Percentiles rank a stretch among this genome's conserved stretches.
Evolutionary conservation across 2,888 invertebrate genomes (phyloP).

Genomic region (Cyrtodaria siliqua): DNA sequence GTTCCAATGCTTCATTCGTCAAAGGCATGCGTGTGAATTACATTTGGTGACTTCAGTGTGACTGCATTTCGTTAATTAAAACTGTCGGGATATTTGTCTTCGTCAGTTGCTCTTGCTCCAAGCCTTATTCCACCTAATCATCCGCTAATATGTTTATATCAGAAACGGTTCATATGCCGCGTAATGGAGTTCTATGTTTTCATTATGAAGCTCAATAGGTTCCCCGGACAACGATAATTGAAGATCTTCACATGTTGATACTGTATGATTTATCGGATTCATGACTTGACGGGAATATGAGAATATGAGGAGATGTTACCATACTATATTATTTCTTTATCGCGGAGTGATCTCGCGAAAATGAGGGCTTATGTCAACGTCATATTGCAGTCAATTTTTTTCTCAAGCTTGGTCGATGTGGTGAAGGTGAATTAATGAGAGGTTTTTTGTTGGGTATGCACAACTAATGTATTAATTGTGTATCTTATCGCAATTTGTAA

Average conservation of each 20-base stretch:
- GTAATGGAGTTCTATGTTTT: constrained; percentile 20
- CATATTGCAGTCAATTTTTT: neutral
- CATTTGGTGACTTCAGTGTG: too few relatives aligned
- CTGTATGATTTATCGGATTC: constrained; percentile 55
- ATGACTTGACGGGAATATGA: constrained; percentile 22
- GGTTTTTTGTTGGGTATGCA: neutral
- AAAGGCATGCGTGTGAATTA: too few relatives aligned
- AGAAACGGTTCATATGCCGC: constrained; percentile 23
- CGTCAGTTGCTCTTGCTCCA: too few relatives aligned
- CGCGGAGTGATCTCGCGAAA: constrained; percentile 1
- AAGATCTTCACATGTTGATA: constrained; percentile 54
- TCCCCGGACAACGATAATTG: constrained; percentile 46
- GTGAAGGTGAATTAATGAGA: neutral
- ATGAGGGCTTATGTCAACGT: neutral
- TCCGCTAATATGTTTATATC: constrained; percentile 35
- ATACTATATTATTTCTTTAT: constrained; percentile 38
- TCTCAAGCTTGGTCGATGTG: neutral
- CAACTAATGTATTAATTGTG: too few relatives aligned
- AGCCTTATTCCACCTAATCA: constrained; percentile 14
- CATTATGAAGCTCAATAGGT: constrained; percentile 55
- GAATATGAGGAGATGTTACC: constrained; percentile 40
- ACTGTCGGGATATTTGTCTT: too few relatives aligned
- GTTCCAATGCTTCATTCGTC: too few relatives aligned
- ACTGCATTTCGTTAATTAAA: too few relatives aligned
- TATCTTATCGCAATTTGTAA: too few relatives aligned